These are phyloP conservation scores for Bombus difficillimus DNA, from an alignment of 1,140 invertebrate genomes.

Conservation along the genomic window DNA sequence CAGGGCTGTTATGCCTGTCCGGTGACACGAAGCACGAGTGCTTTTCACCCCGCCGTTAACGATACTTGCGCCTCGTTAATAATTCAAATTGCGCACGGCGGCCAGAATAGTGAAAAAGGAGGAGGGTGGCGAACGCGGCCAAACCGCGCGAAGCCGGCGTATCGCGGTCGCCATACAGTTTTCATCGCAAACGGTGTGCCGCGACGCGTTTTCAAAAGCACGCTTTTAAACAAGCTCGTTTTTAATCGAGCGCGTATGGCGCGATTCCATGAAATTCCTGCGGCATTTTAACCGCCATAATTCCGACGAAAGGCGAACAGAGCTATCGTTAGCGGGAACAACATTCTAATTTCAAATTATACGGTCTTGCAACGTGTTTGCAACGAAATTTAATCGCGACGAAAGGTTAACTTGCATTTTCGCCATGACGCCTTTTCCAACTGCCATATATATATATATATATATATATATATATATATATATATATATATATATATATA, in stretches of 20 bases:
- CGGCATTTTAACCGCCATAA: background rate
- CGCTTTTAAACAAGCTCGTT: background rate
- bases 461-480: no score
- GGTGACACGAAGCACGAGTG: background rate
- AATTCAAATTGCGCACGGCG: background rate
- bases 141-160: no score
- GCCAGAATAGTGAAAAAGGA: background rate
- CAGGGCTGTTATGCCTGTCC: background rate
- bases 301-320: background rate
- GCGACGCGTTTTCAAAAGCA: background rate
- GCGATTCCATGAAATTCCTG: background rate
- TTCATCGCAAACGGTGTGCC: background rate
- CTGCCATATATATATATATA: no score
- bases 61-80: constrained; percentile 28
- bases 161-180: background rate
- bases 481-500: no score
- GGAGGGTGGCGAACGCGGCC: background rate
- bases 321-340: background rate
- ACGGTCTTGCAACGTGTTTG: background rate
- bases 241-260: background rate
- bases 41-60: background rate
- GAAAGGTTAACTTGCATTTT: background rate
- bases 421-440: background rate
- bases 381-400: background rate
- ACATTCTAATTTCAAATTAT: background rate